Evolutionary conservation across 2,113 vertebrate species (phyloP).

Genomic region (Rhombomys opimus): DNA sequence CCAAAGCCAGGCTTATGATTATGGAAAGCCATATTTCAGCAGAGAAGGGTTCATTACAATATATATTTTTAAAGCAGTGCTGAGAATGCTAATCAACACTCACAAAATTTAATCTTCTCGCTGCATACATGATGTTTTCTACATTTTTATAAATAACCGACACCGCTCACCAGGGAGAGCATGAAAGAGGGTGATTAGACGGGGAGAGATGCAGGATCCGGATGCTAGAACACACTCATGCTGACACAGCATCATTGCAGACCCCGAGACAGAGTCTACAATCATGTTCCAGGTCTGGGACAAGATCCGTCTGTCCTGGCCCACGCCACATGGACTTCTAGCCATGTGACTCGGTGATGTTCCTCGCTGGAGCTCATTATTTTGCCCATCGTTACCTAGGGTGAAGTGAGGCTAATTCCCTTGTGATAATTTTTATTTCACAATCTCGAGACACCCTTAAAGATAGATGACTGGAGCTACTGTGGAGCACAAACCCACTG

Average conservation of each 20-base stretch:
- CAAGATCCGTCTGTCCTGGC: neutral
- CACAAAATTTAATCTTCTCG: conserved; percentile 67
- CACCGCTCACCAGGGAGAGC: neutral
- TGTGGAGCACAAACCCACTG: neutral
- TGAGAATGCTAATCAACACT: conserved; percentile 74
- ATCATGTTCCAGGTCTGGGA: neutral
- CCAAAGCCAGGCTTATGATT: conserved; percentile 60
- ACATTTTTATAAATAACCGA: conserved; percentile 66
- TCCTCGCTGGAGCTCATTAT: neutral
- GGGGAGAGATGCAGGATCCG: neutral
- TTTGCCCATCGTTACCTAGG: neutral
- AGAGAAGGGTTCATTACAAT: conserved; percentile 58
- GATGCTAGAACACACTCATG: too few relatives aligned
- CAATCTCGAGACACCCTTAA: neutral
- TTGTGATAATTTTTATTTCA: conserved; percentile 20
- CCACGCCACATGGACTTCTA: too few relatives aligned
- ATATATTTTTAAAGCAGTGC: conserved; percentile 69
- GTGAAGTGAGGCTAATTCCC: conserved; percentile 5
- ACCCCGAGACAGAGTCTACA: neutral
- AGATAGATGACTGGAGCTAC: neutral
- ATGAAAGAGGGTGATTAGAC: neutral
- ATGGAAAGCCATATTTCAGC: conserved; percentile 55
- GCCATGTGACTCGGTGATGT: neutral
- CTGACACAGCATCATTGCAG: neutral
- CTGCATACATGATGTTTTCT: conserved; percentile 68